A percentile compares a stretch with the other conserved stretches of the same genome.
These are phyloP conservation scores for Agrenia bidenticulata DNA, from an alignment of 2,888 invertebrate genomes.

Conservation along the genomic window DNA sequence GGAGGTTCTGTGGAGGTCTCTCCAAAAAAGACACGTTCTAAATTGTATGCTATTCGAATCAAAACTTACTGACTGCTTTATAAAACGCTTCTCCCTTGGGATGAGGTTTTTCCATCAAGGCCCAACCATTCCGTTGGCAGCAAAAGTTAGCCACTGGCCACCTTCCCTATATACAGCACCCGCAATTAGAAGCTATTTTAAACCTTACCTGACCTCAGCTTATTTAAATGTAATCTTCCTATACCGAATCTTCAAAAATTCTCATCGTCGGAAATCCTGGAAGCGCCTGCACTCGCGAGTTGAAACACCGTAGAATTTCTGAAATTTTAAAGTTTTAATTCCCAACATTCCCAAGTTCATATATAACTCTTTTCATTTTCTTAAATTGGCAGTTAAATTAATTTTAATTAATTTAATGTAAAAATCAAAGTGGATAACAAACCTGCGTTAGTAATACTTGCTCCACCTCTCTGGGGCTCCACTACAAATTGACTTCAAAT, in stretches of 20 bases:
- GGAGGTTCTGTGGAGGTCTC: too few relatives aligned
- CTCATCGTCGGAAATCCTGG: not conserved
- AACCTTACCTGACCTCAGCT: too few relatives aligned
- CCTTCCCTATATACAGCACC: not conserved
- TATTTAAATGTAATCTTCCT: too few relatives aligned
- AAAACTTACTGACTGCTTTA: not conserved
- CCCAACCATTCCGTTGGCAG: not conserved
- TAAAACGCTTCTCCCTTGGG: not conserved
- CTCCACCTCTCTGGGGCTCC: not conserved
- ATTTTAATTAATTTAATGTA: too few relatives aligned
- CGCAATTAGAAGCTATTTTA: too few relatives aligned
- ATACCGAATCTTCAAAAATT: not conserved
- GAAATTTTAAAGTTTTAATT: too few relatives aligned
- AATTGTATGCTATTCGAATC: not conserved
- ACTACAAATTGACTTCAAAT: not conserved
- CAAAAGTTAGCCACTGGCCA: not conserved
- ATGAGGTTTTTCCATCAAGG: not conserved
- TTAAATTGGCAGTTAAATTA: too few relatives aligned
- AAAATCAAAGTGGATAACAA: too few relatives aligned
- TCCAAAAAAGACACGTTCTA: too few relatives aligned
- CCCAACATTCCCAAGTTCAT: too few relatives aligned
- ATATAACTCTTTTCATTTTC: too few relatives aligned
- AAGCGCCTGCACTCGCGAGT: not conserved
- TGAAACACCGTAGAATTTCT: too few relatives aligned
- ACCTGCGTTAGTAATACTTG: not conserved